These are phyloP conservation scores for Conger conger DNA, from an alignment of 2,113 vertebrate genomes.

Conservation along the genomic window DNA sequence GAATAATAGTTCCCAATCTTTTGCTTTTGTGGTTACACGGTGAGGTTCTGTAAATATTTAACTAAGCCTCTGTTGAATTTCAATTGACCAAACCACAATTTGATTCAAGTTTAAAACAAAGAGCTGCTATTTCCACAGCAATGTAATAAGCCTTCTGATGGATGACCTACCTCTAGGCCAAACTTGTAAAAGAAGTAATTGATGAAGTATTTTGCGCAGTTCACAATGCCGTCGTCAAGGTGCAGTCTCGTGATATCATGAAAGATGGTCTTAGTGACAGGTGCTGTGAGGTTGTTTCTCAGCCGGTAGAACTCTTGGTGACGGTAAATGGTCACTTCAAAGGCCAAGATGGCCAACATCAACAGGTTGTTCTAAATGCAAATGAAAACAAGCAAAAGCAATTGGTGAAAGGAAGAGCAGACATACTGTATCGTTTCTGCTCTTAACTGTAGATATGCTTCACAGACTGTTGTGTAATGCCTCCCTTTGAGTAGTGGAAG, in stretches of 20 bases:
- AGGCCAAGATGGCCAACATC: constrained; percentile 89
- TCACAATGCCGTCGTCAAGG: constrained; percentile 88
- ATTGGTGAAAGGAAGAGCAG: not conserved
- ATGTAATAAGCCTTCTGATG: not conserved
- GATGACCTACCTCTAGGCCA: constrained; percentile 84
- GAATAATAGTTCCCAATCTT: not conserved
- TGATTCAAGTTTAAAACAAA: not conserved
- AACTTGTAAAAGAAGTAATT: constrained; percentile 99
- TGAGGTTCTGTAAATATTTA: not conserved
- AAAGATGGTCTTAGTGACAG: constrained; percentile 89
- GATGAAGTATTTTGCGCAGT: constrained; percentile 93
- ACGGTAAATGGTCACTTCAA: constrained; percentile 94
- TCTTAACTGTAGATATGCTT: not conserved
- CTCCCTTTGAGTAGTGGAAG: not conserved
- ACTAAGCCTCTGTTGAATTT: not conserved
- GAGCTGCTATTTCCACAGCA: not conserved
- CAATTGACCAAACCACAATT: not conserved
- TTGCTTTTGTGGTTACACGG: not conserved
- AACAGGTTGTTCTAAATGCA: constrained; percentile 83
- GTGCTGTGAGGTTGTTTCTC: constrained; percentile 84
- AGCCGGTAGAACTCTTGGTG: constrained; percentile 91
- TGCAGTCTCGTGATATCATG: constrained; percentile 91
- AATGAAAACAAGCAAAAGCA: not conserved
- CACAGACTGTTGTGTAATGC: not conserved
- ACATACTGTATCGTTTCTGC: not conserved